Conservation (phyloP, 64 coral and sea anemone species). For the Dendronephthya gigantea region DNA sequence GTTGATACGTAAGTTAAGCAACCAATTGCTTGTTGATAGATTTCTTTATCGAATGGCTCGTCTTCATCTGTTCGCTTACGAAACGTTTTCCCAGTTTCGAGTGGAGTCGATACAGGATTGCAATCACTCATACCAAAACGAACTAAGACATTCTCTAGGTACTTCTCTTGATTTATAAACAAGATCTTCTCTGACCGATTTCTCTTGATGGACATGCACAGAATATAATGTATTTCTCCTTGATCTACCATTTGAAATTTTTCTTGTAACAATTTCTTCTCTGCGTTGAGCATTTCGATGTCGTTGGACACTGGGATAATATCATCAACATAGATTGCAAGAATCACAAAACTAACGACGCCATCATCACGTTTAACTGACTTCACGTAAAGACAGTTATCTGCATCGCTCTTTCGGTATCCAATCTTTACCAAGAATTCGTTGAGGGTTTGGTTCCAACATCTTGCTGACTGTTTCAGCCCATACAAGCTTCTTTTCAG, state of each 20-base stretch:
- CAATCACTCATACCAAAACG: slow-evolving; percentile 27
- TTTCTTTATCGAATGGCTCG: slow-evolving; percentile 5
- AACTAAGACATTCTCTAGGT: slow-evolving; percentile 9
- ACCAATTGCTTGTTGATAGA: slow-evolving; percentile 26
- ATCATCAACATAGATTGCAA: slow-evolving; percentile 29
- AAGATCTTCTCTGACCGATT: neutral
- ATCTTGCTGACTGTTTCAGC: slow-evolving; percentile 19
- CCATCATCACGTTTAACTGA: slow-evolving; percentile 29
- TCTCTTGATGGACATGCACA: slow-evolving; percentile 19
- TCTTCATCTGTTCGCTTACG: slow-evolving; percentile 11
- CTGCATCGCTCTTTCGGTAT: slow-evolving; percentile 16
- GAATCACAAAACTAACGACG: slow-evolving; percentile 21
- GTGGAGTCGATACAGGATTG: slow-evolving; percentile 16
- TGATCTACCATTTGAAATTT: slow-evolving; percentile 28
- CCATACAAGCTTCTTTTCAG: slow-evolving; percentile 21
- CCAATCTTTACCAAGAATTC: neutral
- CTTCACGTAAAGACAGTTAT: slow-evolving; percentile 24
- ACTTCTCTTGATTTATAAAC: slow-evolving; percentile 20
- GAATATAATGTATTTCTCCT: slow-evolving; percentile 27
- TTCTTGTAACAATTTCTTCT: slow-evolving; percentile 10
- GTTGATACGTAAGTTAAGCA: slow-evolving; percentile 18
- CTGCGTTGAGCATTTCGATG: slow-evolving; percentile 6
- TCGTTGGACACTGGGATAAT: slow-evolving; percentile 25
- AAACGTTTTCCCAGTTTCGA: slow-evolving; percentile 23
- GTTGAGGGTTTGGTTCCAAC: slow-evolving; percentile 24